Base-by-base conservation (phyloP, 2,113 vertebrate species). In the Speoplatyrhinus poulsoni region DNA sequence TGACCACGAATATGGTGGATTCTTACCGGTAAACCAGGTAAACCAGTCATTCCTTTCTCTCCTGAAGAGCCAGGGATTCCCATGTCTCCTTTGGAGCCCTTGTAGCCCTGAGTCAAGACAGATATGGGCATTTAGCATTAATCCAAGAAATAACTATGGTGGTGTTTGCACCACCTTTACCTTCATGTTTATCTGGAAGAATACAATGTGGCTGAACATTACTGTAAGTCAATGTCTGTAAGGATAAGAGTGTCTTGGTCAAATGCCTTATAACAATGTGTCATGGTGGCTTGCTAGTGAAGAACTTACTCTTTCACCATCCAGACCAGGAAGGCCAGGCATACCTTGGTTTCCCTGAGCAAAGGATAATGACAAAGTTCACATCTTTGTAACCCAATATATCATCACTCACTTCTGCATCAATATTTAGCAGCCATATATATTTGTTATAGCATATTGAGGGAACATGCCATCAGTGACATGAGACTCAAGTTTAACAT, bases 81-180 rank as follows among this genome's bases (percentile, higher is more conserved):
- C 81, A 90, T 83, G 77, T 98, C 96, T 65, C 98, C 98, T 80
- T 97, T 99, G 46, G 96, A 97, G 46, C 98, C 98, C 92, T 96
- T 98, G 80, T 93, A 94, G 65, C 98, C 98, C 98, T 99, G 69
- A 72, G 3, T 33, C 33, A 0, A 15, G 1, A 48, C 15, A 33
- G 5, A 4, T 72, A 68, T 50, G 41, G 55, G 1, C 49, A 11
- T 50, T 50, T 50, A 13, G 2, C 48, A 50, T 4, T 5, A 32
- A 9, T 64, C 0, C 47, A 5, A 53, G 5, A 26, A 6, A 13
- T 8, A 11, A 0, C 12, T 0, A 26, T 6, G 33, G n/a, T 9
- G 36, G 9, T 12, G 3, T 57, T 54, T 15, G 52, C 13, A 54
- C n/a, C n/a, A n/a, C n/a, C n/a, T n/a, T n/a, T n/a, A 15, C 19